A percentile compares a stretch with the other conserved stretches of the same genome.
phyloP scores from a whole-genome alignment of 2,797 vertebrate genomes.

The Mormyrops attenuatus region DNA sequence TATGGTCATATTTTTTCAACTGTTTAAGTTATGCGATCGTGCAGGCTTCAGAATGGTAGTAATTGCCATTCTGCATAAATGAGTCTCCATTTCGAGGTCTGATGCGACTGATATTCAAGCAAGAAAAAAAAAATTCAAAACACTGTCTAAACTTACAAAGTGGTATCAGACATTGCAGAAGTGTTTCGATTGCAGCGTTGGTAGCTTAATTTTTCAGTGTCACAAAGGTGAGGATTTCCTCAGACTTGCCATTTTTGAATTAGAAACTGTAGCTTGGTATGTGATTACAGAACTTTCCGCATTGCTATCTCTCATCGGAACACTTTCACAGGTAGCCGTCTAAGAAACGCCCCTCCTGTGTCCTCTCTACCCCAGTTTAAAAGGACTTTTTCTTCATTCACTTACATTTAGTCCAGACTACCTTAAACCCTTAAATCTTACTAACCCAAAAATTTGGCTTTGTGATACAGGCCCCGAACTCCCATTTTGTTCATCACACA shows the following conservation, averaged over 20 bases:
- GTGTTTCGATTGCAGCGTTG: neutral
- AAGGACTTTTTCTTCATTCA: neutral
- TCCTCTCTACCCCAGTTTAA: neutral
- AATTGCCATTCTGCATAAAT: neutral
- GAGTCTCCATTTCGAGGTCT: neutral
- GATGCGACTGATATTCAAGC: neutral
- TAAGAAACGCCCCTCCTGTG: neutral
- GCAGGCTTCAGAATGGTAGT: neutral
- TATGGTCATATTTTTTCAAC: neutral
- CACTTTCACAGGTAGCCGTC: neutral
- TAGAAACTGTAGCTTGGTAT: neutral
- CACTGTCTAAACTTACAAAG: neutral
- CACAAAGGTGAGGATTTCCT: neutral
- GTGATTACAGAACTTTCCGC: neutral
- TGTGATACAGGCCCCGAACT: neutral
- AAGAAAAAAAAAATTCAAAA: neutral
- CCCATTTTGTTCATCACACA: neutral
- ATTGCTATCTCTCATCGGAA: neutral
- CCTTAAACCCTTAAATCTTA: neutral
- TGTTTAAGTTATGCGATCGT: neutral
- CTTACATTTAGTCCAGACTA: neutral
- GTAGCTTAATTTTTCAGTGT: neutral
- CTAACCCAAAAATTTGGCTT: neutral
- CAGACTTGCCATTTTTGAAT: neutral
- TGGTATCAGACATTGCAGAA: neutral